Evolutionary conservation across 2,888 invertebrate species (phyloP), one percentile per base, ranked within the genome.

Genomic region (Liposcelis brunnea): DNA sequence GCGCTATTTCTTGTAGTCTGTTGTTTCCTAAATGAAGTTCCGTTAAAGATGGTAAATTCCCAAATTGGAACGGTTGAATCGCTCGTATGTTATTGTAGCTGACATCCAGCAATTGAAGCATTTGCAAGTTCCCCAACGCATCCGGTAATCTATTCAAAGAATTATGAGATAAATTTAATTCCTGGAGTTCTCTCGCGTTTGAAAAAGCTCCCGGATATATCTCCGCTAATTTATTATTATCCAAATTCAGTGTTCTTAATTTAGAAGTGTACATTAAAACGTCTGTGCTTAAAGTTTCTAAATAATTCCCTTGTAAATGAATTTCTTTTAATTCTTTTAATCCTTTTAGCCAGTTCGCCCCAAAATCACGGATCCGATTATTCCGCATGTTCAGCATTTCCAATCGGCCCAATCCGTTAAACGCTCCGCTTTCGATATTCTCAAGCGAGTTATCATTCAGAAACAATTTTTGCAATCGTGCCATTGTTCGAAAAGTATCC

Each of bases 101-200:
- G 47, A 86, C 67, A 59, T 89, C 85, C 40, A 89, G 66, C 46
- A 76, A 66, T 58, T 76, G 75, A 14, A 90, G 64, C 51, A 74
- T 72, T 18, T 74, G 69, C 51, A 86, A 65, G 50, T 75, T 72
- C 46, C 75, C 75, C 44, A 87, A 62, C 31, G 79, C 76, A 44
- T 70, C 65, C 2, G 87, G 85, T 49, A 89, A 67, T 56, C 77
- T 74, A 15, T 74, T 69, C 43, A 90, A 62, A 46, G 72, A 74
- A 60, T 90, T 90, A 48, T 80, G 75, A 0, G 87, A 85, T 45
- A 81, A 71, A 59, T 85, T 80, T 21, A 89, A 61, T 51, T 74
- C 72, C 61, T 82, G 76, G 38, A 89, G 67, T 37, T 78, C 72
- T 50, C 77, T 69, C 43, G 71, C 65, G 46, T 55, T 60, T 19